These are phyloP conservation scores for Drosophila fuyamai DNA, from an alignment of 1,140 invertebrate species.

Conservation along the genomic window DNA sequence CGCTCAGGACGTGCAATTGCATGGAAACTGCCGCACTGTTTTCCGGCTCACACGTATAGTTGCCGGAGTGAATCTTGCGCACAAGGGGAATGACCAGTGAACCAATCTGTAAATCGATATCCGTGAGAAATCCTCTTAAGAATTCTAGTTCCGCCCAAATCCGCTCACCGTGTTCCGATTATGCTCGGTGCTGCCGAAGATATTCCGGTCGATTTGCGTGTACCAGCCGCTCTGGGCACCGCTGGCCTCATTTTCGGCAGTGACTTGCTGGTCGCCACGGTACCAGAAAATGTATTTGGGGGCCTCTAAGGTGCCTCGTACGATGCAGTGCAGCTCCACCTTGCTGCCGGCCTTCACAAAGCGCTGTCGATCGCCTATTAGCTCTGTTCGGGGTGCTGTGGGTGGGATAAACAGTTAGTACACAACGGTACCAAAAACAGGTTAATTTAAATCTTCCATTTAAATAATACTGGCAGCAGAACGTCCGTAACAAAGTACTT, in stretches of 20 bases:
- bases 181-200: constrained; percentile 72
- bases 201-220: constrained; percentile 74
- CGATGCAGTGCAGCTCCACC: constrained; percentile 86
- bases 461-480: no score
- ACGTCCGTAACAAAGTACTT: no score
- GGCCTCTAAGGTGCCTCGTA: constrained; percentile 86
- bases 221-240: constrained; percentile 57
- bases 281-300: constrained; percentile 87
- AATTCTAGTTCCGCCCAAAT: not conserved
- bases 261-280: constrained; percentile 88
- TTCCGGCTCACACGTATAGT: constrained; percentile 75
- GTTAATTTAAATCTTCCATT: not conserved
- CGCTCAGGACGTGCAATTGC: constrained; percentile 77
- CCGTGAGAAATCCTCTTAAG: not conserved
- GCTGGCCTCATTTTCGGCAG: constrained; percentile 58
- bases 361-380: constrained; percentile 86
- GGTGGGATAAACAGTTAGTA: constrained; percentile 38
- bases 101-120: constrained; percentile 58
- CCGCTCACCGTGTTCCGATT: constrained; percentile 61
- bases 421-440: not conserved
- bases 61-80: constrained; percentile 73
- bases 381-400: constrained; percentile 86
- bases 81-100: constrained; percentile 89
- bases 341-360: constrained; percentile 87
- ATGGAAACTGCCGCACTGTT: constrained; percentile 74